Base-by-base conservation (phyloP, 2,113 vertebrate genomes). In the Cynoglossus semilaevis region DNA sequence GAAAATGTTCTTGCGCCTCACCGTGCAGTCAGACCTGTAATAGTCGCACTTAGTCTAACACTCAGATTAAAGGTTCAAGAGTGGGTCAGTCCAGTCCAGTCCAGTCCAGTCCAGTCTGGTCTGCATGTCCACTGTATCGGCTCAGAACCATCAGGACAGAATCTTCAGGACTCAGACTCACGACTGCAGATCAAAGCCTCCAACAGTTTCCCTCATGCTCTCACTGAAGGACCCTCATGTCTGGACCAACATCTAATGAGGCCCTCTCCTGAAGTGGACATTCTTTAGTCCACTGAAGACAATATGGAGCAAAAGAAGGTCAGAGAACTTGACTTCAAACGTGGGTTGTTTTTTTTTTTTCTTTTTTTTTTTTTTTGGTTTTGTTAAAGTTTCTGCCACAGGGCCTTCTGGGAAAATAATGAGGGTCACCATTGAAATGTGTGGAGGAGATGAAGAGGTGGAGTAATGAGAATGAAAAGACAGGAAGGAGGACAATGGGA, bases 401-500 rank as follows among this genome's bases (percentile, higher is more conserved):
- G 35, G 18, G 43, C 36, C 52, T 75, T 29, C 56, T 64, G 47
- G 52, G 41, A 57, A 65, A 66, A 57, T 65, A 80, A 81, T 76
- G 65, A 70, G 46, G 63, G 61, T 41, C 63, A 63, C 57, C 58
- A 35, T 48, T 42, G 61, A 54, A 40, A 66, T 63, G 70, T 59
- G 49, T 58, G 55, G 57, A 63, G 73, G 67, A 82, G 87, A 82
- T 80, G 81, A 85, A 75, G 77, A 77, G 16, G 70, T 72, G 48
- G 62, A 7, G 59, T 85, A 79, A 78, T 70, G 70, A 74, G 71
- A 57, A 72, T 71, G 73, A 73, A 75, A 82, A 81, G 81, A 82
- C 80, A 60, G 65, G 58, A 67, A 67, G 77, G 77, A 67, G 67
- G 65, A 63, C 52, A 58, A 38, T 51, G 66, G 74, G 66, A 84